phyloP scores from a whole-genome alignment of 2,888 invertebrate genomes.

The Hymenopus coronatus region DNA sequence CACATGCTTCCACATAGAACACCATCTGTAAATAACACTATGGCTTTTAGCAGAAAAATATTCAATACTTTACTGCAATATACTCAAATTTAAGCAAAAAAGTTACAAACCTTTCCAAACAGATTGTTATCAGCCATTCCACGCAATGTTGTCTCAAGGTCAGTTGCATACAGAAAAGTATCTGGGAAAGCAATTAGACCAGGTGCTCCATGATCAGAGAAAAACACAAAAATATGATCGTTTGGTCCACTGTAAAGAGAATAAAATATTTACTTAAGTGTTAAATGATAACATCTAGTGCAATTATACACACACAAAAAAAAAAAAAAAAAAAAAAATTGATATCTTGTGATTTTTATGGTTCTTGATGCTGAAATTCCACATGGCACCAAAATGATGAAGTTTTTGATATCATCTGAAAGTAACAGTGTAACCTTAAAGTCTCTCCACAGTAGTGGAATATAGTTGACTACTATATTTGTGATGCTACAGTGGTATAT shows the following conservation, averaged over 20 bases:
- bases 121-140: constrained; percentile 48
- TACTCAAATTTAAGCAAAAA: background rate
- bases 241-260: constrained; percentile 49
- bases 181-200: constrained; percentile 54
- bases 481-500: no score
- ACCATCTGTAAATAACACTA: constrained; percentile 48
- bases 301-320: no score
- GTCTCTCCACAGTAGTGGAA: no score
- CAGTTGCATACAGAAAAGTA: constrained; percentile 43
- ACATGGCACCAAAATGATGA: no score
- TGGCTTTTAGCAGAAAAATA: background rate
- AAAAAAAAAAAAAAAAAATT: no score
- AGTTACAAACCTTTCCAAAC: constrained; percentile 47
- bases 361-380: no score
- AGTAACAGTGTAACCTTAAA: no score
- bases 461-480: no score
- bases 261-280: background rate
- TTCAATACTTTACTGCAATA: background rate
- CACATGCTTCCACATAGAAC: constrained; percentile 60
- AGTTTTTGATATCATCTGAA: no score
- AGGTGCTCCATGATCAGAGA: constrained; percentile 60
- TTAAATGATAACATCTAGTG: background rate
- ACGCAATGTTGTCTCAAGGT: constrained; percentile 40
- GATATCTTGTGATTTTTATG: background rate
- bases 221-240: constrained; percentile 59